Evolutionary conservation across 2,888 invertebrate genomes (phyloP).

Genomic region (Eledona agricola): DNA sequence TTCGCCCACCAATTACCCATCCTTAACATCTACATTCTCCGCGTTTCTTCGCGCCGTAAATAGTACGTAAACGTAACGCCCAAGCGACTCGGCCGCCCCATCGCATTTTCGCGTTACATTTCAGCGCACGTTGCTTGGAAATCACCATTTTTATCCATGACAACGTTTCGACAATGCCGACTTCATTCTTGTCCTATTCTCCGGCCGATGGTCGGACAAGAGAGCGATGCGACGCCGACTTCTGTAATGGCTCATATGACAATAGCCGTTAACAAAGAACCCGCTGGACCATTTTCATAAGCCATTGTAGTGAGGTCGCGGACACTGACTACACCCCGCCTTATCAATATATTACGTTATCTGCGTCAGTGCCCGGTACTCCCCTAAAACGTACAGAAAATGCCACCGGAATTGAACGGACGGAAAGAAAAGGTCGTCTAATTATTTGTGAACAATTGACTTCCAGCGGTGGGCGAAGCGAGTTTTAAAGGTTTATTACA

Average conservation of each 20-base stretch:
- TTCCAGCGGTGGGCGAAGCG: too few species aligned
- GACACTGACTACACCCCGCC: constrained; percentile 48
- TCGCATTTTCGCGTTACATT: constrained; percentile 52
- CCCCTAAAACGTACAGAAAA: constrained; percentile 1
- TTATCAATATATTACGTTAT: constrained; percentile 56
- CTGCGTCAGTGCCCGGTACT: constrained; percentile 38
- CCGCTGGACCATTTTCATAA: constrained; percentile 62
- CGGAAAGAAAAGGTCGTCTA: too few species aligned
- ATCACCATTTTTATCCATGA: constrained; percentile 60
- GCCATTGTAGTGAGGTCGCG: constrained; percentile 59
- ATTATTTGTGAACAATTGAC: too few species aligned
- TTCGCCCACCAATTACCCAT: too few species aligned
- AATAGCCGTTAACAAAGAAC: constrained; percentile 61
- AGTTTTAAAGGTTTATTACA: too few species aligned
- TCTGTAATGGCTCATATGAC: constrained; percentile 61
- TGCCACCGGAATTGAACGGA: not conserved
- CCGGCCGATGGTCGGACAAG: constrained; percentile 45
- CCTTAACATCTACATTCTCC: too few species aligned
- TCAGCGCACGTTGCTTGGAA: constrained; percentile 58
- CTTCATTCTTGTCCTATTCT: constrained; percentile 57
- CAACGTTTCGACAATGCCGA: constrained; percentile 58
- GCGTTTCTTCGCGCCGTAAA: too few species aligned
- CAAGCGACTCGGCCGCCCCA: constrained; percentile 7
- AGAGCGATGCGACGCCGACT: constrained; percentile 50
- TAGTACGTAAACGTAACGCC: too few species aligned